Percentiles rank a stretch among this genome's conserved stretches.
Conservation (phyloP, 2,113 vertebrate species). For the Rhinolophus ferrumequinum region DNA sequence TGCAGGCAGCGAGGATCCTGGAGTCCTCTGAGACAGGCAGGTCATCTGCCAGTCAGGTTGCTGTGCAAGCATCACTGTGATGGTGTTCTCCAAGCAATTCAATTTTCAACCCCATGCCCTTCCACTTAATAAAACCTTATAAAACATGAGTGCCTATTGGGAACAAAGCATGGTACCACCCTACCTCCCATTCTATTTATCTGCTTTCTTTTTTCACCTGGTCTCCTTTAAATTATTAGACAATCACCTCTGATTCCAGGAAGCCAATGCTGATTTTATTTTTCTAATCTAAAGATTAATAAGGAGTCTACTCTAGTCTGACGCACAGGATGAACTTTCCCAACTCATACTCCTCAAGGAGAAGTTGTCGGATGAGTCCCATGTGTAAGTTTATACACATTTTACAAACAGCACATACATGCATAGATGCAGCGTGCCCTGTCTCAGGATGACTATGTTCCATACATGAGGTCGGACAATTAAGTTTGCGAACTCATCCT, state of each 20-base stretch:
- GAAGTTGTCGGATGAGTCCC: background rate
- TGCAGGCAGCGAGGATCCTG: background rate
- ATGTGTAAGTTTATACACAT: background rate
- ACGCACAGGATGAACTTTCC: conserved; percentile 4
- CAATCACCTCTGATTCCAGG: background rate
- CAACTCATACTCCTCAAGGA: conserved; percentile 6
- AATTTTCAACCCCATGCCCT: background rate
- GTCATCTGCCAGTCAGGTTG: background rate
- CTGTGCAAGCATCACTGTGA: background rate
- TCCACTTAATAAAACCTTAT: background rate
- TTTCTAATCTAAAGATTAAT: background rate
- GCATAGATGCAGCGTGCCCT: background rate
- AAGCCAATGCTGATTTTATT: background rate
- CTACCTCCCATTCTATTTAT: background rate
- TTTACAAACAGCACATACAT: background rate
- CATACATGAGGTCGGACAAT: background rate
- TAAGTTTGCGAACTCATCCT: too few species aligned
- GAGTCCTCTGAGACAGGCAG: background rate
- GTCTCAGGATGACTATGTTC: background rate
- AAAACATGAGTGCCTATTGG: background rate
- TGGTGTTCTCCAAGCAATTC: background rate
- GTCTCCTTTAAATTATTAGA: background rate
- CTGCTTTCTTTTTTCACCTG: background rate
- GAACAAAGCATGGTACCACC: background rate
- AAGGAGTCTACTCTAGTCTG: background rate